phyloP scores from a whole-genome alignment of 1,140 invertebrate species.

The Atopsyche davidsoni region DNA sequence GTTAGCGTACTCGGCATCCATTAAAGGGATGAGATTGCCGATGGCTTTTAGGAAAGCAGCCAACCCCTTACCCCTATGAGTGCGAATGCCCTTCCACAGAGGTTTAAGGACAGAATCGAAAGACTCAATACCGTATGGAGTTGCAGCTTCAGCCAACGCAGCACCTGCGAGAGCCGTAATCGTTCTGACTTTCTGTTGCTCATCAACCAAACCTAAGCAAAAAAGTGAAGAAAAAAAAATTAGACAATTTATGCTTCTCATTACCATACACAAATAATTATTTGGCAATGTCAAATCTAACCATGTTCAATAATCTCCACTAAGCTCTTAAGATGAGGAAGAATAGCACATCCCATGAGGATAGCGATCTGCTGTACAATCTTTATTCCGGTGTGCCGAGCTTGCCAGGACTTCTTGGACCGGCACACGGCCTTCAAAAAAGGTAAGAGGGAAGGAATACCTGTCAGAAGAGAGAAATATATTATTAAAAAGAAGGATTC shows the following conservation, averaged over 20 bases:
- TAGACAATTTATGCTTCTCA: background rate
- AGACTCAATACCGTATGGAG: constrained; percentile 99
- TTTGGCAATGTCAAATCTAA: constrained; percentile 34
- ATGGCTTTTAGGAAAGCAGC: constrained; percentile 99
- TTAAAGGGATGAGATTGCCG: constrained; percentile 97
- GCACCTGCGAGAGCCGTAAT: constrained; percentile 99
- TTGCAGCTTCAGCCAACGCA: constrained; percentile 94
- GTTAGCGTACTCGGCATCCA: constrained; percentile 99
- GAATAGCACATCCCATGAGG: constrained; percentile 98
- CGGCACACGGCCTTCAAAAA: constrained; percentile 99
- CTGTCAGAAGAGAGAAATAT: constrained; percentile 32
- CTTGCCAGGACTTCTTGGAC: constrained; percentile 99
- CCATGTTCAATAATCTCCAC: constrained; percentile 99
- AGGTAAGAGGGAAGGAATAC: constrained; percentile 92
- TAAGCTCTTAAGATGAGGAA: constrained; percentile 95
- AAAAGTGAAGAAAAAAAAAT: constrained; percentile 15
- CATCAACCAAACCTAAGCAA: constrained; percentile 63
- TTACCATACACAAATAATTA: background rate
- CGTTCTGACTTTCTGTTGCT: constrained; percentile 88
- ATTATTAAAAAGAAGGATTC: constrained; percentile 8
- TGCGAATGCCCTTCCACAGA: constrained; percentile 98
- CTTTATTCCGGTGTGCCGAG: constrained; percentile 98
- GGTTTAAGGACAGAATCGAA: constrained; percentile 99
- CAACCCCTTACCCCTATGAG: constrained; percentile 96
- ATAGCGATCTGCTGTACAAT: constrained; percentile 99